phyloP scores from a whole-genome alignment of 2,888 invertebrate species.

The Drosophila mimetica region DNA sequence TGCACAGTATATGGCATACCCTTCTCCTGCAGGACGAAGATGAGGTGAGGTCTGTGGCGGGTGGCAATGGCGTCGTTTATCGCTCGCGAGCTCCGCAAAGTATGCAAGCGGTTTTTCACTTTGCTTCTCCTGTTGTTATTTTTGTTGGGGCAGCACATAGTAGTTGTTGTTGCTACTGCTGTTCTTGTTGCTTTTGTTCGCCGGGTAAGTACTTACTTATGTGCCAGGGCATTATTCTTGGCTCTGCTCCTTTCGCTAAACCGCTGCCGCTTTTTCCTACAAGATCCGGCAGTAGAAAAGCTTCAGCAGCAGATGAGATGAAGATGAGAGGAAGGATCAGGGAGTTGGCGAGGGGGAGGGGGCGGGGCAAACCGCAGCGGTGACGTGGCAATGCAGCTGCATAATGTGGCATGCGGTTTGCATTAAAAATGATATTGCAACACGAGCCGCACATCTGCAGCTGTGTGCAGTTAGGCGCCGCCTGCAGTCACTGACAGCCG shows the following conservation, averaged over 20 bases:
- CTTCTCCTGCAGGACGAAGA: neutral
- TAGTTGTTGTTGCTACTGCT: slow-evolving; percentile 10
- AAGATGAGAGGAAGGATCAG: slow-evolving; percentile 10
- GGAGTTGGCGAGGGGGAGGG: neutral
- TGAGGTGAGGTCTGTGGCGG: neutral
- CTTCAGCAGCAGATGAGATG: slow-evolving; percentile 31
- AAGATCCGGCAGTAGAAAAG: slow-evolving; percentile 14
- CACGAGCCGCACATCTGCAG: slow-evolving; percentile 63
- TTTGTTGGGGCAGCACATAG: slow-evolving; percentile 41
- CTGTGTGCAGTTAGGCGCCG: slow-evolving; percentile 27
- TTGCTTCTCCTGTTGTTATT: slow-evolving; percentile 44
- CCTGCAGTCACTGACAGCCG: slow-evolving; percentile 75
- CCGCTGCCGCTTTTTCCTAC: slow-evolving; percentile 56
- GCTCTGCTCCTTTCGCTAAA: slow-evolving; percentile 64
- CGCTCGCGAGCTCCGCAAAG: slow-evolving; percentile 73
- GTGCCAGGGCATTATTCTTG: slow-evolving; percentile 75
- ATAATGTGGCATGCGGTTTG: slow-evolving; percentile 81
- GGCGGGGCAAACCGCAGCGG: slow-evolving; percentile 64
- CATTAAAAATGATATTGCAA: slow-evolving; percentile 81
- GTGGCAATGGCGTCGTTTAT: slow-evolving; percentile 64
- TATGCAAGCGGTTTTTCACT: slow-evolving; percentile 77
- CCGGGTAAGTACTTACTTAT: slow-evolving; percentile 70
- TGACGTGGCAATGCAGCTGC: slow-evolving; percentile 73
- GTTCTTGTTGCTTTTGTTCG: slow-evolving; percentile 41
- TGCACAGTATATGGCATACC: neutral